phyloP scores from a whole-genome alignment of 1,140 invertebrate species.

The Drosophila repletoides region DNA sequence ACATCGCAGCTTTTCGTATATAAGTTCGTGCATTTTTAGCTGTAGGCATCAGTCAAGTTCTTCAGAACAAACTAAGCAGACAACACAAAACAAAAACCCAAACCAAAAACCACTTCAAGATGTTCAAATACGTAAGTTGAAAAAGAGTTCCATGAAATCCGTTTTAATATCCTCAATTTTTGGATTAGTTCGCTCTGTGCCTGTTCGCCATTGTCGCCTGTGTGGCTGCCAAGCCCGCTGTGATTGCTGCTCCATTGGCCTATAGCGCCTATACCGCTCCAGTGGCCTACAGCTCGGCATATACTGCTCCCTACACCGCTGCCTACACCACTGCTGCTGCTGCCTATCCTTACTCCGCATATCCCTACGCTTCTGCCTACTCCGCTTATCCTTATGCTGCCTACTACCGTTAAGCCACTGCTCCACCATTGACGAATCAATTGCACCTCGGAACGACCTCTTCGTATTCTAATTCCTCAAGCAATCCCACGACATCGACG shows the following conservation, averaged over 20 bases:
- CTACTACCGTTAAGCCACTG: slow-evolving; percentile 63
- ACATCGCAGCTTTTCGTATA: slow-evolving; percentile 59
- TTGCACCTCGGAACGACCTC: slow-evolving; percentile 1
- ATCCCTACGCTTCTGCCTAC: slow-evolving; percentile 71
- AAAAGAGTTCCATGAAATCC: neutral
- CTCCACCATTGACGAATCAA: slow-evolving; percentile 1
- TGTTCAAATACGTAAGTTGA: slow-evolving; percentile 80
- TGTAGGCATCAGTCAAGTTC: slow-evolving; percentile 69
- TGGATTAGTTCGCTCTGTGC: slow-evolving; percentile 70
- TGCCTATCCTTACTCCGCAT: slow-evolving; percentile 69
- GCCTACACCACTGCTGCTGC: slow-evolving; percentile 50
- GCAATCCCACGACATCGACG: neutral
- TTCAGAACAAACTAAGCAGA: slow-evolving; percentile 64
- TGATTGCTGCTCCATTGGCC: slow-evolving; percentile 67
- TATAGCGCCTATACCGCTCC: slow-evolving; percentile 83
- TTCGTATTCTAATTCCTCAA: neutral
- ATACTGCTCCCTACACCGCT: slow-evolving; percentile 49
- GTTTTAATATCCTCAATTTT: neutral
- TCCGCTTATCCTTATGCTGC: slow-evolving; percentile 71
- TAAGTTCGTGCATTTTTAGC: slow-evolving; percentile 34
- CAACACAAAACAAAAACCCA: slow-evolving; percentile 20
- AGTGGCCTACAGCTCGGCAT: slow-evolving; percentile 53
- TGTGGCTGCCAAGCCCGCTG: slow-evolving; percentile 71
- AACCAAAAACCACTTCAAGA: slow-evolving; percentile 48
- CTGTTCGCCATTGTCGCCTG: slow-evolving; percentile 80